Evolutionary conservation across 2,888 invertebrate species (phyloP).

Genomic region (Ariolimax columbianus): DNA sequence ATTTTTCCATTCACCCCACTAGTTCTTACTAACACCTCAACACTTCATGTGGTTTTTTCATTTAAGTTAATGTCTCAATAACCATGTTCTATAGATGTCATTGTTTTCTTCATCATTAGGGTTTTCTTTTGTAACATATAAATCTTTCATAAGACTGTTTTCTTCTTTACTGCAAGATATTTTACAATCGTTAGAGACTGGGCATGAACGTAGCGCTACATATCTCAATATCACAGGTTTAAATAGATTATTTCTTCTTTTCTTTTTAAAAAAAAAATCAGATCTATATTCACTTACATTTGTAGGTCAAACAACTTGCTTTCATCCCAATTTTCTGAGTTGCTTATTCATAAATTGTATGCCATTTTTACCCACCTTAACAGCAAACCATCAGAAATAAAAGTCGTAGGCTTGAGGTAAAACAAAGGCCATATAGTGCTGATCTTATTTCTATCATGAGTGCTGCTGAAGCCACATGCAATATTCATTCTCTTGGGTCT

Average conservation of each 20-base stretch:
- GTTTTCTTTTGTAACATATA: no score
- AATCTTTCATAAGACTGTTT: no score
- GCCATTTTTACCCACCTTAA: slow-evolving; percentile 29
- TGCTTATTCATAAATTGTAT: neutral
- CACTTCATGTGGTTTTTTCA: no score
- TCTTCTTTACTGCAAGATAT: no score
- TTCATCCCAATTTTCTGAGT: neutral
- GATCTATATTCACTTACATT: neutral
- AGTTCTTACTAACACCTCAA: no score
- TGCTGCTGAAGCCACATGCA: neutral
- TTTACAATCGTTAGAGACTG: neutral
- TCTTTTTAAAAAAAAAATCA: no score
- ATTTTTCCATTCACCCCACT: no score
- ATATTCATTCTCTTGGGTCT: neutral
- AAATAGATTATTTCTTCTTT: neutral
- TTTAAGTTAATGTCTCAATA: no score
- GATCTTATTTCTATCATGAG: neutral
- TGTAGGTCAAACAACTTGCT: neutral
- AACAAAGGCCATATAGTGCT: slow-evolving; percentile 25
- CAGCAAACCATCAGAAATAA: slow-evolving; percentile 48
- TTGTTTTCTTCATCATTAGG: no score
- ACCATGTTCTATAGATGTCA: no score
- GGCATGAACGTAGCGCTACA: neutral
- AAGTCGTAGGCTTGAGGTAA: slow-evolving; percentile 51
- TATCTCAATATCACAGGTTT: neutral